phyloP scores from a whole-genome alignment of 2,888 invertebrate species.

The Achlya flavicornis region DNA sequence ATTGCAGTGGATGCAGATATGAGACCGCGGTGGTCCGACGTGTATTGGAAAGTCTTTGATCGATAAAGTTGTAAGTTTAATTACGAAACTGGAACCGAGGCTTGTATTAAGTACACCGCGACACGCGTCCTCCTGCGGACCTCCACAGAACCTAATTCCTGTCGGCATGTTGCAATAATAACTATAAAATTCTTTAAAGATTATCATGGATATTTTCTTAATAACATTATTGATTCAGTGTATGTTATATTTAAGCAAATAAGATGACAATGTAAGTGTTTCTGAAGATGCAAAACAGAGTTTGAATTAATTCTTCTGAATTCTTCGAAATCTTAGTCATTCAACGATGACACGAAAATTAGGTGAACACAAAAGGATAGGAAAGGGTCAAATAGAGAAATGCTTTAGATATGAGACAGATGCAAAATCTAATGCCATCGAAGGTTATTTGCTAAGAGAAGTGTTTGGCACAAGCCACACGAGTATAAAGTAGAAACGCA shows the following conservation, averaged over 20 bases:
- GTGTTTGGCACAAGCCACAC: constrained; percentile 77
- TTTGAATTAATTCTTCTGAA: neutral
- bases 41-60: constrained; percentile 69
- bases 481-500: constrained; percentile 49
- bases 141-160: constrained; percentile 43
- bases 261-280: neutral
- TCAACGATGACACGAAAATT: constrained; percentile 4
- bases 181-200: constrained; percentile 32
- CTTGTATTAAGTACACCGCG: constrained; percentile 68
- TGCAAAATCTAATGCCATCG: constrained; percentile 57
- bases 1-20: constrained; percentile 61
- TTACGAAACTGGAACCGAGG: constrained; percentile 73
- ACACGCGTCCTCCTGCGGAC: constrained; percentile 53
- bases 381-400: constrained; percentile 38
- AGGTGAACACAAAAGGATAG: constrained; percentile 9
- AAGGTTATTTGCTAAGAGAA: constrained; percentile 59
- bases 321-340: neutral
- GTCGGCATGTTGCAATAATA: constrained; percentile 41
- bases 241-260: neutral
- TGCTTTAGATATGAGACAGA: constrained; percentile 52
- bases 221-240: neutral
- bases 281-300: no score
- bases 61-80: constrained; percentile 82
- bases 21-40: constrained; percentile 71
- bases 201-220: constrained; percentile 4